Conservation (phyloP, 2,797 vertebrate species). For the Pseudochirops corinnae region DNA sequence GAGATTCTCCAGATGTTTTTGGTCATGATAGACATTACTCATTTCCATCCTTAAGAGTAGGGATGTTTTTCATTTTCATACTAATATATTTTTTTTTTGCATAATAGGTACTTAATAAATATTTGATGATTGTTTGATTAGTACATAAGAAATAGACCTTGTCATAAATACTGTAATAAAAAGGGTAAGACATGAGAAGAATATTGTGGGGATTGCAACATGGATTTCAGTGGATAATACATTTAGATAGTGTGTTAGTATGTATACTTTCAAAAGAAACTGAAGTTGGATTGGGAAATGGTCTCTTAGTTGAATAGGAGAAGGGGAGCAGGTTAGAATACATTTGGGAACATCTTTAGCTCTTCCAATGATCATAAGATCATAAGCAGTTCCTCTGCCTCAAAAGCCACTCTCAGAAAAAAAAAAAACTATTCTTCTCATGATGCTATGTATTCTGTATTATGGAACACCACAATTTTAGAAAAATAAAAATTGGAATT, state of each 20-base stretch:
- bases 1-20: not conserved
- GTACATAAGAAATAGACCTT: not conserved
- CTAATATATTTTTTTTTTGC: not conserved
- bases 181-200: not conserved
- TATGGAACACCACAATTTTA: not conserved
- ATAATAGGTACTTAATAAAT: not conserved
- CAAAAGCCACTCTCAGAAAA: not conserved
- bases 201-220: not conserved
- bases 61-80: not conserved
- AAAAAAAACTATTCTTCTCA: not conserved
- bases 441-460: not conserved
- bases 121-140: not conserved
- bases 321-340: not conserved
- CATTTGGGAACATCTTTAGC: not conserved
- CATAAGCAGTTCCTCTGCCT: not conserved
- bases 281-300: not conserved
- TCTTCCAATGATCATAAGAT: not conserved
- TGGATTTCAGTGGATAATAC: not conserved
- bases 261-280: not conserved
- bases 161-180: not conserved
- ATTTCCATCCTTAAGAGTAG: not conserved
- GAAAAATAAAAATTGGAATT: not conserved
- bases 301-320: not conserved
- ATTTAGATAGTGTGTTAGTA: not conserved
- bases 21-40: not conserved